Evolutionary conservation across 2,888 invertebrate genomes (phyloP), one percentile per base, ranked within the genome.

Genomic region (Thereva unica): DNA sequence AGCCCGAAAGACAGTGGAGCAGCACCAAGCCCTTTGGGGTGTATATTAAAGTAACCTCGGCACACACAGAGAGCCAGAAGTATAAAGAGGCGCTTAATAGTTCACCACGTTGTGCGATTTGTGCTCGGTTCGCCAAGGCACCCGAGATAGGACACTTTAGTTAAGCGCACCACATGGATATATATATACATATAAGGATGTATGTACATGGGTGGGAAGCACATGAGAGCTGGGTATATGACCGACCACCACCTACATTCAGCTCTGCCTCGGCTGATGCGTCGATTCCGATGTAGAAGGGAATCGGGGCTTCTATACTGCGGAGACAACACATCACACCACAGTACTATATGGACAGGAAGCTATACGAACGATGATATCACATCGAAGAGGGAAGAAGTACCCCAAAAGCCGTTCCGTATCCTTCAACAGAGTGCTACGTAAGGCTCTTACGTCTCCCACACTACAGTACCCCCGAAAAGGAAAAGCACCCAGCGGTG

Each of bases 401-500:
- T 64, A 64, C 42, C 64, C 64, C 42, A 64, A 64, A 64, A 54
- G 54, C 45, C 53, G 45, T 64, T 54, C 54, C 64, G 64, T 64
- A 64, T 64, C 64, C 54, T 64, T 64, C 64, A 64, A 41, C 23
- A 23, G 23, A 23, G 23, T 38, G 34, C 45, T 64, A 37, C 45
- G 55, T 54, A 64, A 64, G 64, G 53, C 44, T 64, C 64, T 64
- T 64, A 64, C 47, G 40, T 47, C 64, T 12, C 23, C 23, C 64
- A 64, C 40, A 54, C 54, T 47, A 64, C 47, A 54, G 6, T 8
- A 47, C 9, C 54, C 10, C 64, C 53, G 54, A 64, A 64, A 64
- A 64, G 64, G 64, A 64, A 64, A 64, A 64, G 64, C 54, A 45
- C 64, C 64, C 64, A 64, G 38, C 64, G 54, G 64, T 64, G 64